A percentile compares a stretch with the other conserved stretches of the same genome.
phyloP scores from a whole-genome alignment of 23 tunicate genomes.

The Styela clava region DNA sequence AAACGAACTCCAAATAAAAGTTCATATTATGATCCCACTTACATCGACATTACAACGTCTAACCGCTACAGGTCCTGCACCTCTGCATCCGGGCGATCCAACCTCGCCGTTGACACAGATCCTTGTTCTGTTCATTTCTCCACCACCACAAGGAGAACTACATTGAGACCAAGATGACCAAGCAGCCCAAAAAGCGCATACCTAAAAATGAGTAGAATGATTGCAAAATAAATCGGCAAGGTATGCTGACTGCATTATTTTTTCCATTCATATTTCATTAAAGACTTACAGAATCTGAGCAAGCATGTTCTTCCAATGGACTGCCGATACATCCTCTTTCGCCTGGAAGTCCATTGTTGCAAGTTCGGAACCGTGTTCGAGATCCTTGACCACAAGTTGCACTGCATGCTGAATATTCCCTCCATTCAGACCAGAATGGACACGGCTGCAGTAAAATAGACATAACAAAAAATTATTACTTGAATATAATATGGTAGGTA shows the following conservation, averaged over 20 bases:
- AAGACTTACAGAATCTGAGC: constrained; percentile 26
- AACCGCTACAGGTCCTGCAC: constrained; percentile 26
- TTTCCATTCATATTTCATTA: no score
- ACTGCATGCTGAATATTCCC: constrained; percentile 47
- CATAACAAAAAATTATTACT: background rate
- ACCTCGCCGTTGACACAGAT: constrained; percentile 56
- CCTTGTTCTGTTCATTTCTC: constrained; percentile 40
- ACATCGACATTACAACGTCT: constrained; percentile 27
- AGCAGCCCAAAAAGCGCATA: constrained; percentile 66
- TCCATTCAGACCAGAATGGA: constrained; percentile 86
- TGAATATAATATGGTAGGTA: background rate
- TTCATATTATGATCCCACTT: constrained; percentile 8
- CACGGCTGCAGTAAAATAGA: constrained; percentile 42
- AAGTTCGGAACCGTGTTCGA: constrained; percentile 43
- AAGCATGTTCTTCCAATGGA: constrained; percentile 22
- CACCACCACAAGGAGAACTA: constrained; percentile 63
- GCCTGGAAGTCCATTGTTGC: constrained; percentile 64
- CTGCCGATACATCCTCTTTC: constrained; percentile 52
- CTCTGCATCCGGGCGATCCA: constrained; percentile 68
- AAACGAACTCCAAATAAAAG: no score
- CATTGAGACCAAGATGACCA: constrained; percentile 70
- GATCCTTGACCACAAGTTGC: constrained; percentile 68
- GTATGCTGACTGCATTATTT: constrained; percentile 1
- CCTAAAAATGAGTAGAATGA: constrained; percentile 15
- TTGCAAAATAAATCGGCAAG: background rate